These are phyloP conservation scores for Apogon hyalosoma DNA, from an alignment of 2,797 vertebrate genomes.

Conservation along the genomic window DNA sequence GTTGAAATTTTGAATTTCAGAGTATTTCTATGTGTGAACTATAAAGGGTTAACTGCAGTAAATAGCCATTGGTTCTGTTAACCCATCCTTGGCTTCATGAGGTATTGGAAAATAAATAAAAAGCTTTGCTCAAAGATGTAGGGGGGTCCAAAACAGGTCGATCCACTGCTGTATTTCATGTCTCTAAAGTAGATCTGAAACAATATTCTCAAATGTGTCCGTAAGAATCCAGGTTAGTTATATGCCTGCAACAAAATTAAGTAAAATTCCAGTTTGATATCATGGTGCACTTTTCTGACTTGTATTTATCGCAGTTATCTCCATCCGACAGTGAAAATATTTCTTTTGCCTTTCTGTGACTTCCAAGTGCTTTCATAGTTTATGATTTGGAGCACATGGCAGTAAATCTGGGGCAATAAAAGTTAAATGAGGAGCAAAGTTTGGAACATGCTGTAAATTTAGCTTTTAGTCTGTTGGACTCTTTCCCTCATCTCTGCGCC, in stretches of 20 bases:
- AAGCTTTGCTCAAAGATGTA: not conserved
- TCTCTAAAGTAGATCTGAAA: too few relatives aligned
- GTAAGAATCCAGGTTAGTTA: too few relatives aligned
- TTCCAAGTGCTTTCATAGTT: constrained; percentile 24
- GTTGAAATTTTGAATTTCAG: too few relatives aligned
- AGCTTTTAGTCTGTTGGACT: constrained; percentile 20
- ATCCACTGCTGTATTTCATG: not conserved
- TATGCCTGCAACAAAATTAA: too few relatives aligned
- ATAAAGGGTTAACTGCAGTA: too few relatives aligned
- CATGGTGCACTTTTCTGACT: not conserved
- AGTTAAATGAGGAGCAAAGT: constrained; percentile 32
- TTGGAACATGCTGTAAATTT: constrained; percentile 21
- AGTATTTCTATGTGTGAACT: too few relatives aligned
- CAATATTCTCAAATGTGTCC: too few relatives aligned
- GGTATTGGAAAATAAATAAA: too few relatives aligned
- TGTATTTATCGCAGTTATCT: not conserved
- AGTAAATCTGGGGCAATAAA: constrained; percentile 26
- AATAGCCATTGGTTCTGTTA: not conserved
- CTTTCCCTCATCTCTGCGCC: constrained; percentile 1
- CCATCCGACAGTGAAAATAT: too few relatives aligned
- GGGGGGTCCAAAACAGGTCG: not conserved
- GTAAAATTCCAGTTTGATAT: not conserved
- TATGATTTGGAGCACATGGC: constrained; percentile 23
- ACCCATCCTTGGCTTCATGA: too few relatives aligned
- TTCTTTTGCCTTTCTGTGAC: constrained; percentile 21